phyloP scores from a whole-genome alignment of 1,140 invertebrate species.

The Neuroterus valhalla region DNA sequence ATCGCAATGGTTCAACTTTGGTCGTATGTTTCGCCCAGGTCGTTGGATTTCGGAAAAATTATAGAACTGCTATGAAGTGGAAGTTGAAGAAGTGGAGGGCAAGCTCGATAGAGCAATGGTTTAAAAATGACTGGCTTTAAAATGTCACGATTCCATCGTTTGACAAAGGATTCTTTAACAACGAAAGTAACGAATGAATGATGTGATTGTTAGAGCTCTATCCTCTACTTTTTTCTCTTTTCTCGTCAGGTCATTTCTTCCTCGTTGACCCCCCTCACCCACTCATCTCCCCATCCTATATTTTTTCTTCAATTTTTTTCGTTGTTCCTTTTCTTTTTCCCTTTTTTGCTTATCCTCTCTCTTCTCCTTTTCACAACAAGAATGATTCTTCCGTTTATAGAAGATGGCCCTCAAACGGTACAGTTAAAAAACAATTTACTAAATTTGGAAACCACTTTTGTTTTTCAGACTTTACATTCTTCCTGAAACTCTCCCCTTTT shows the following conservation, averaged over 20 bases:
- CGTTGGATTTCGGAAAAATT: background rate
- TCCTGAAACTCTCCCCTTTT: too few species aligned
- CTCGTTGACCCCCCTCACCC: slow-evolving; percentile 5
- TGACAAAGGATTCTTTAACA: slow-evolving; percentile 19
- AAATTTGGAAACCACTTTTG: too few species aligned
- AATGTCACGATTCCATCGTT: slow-evolving; percentile 16
- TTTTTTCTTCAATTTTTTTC: too few species aligned
- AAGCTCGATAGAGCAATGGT: background rate
- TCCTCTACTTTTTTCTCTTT: background rate
- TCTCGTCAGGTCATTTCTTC: background rate
- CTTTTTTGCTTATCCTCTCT: too few species aligned
- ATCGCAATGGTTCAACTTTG: background rate
- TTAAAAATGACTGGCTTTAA: slow-evolving; percentile 19
- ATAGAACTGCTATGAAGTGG: background rate
- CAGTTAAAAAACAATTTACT: too few species aligned
- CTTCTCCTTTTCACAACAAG: too few species aligned
- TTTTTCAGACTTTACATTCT: too few species aligned
- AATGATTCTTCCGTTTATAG: too few species aligned
- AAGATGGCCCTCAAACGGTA: too few species aligned
- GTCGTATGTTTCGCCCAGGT: background rate
- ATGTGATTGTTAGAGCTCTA: slow-evolving; percentile 36
- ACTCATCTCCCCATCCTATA: too few species aligned
- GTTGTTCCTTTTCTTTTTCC: too few species aligned
- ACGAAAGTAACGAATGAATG: slow-evolving; percentile 19
- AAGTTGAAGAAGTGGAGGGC: background rate